Evolutionary conservation across 2,797 vertebrate genomes (phyloP).

Genomic region (Enteromius trimaculatus): DNA sequence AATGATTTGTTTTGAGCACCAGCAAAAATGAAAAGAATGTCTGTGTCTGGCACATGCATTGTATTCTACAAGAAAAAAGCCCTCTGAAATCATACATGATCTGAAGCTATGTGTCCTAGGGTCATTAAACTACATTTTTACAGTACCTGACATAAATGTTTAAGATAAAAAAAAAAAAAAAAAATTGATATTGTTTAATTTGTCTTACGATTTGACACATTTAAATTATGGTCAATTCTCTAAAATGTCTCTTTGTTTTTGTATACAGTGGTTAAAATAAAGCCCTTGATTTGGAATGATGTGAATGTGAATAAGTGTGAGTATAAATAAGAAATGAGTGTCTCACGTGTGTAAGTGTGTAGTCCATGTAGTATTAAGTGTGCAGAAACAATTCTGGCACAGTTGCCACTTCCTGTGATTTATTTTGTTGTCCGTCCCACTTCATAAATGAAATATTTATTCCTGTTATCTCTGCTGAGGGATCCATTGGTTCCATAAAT

Average conservation of each 20-base stretch:
- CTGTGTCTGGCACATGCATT: background rate
- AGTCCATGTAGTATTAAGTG: background rate
- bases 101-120: background rate
- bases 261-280: background rate
- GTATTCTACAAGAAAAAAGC: background rate
- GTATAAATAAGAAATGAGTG: background rate
- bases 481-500: slow-evolving; percentile 31
- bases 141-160: background rate
- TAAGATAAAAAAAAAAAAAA: no score
- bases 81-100: background rate
- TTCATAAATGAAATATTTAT: slow-evolving; percentile 43
- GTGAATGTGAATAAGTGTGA: background rate
- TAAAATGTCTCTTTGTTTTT: background rate
- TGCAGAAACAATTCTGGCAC: background rate
- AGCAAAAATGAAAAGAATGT: background rate
- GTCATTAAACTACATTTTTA: background rate
- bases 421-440: slow-evolving; percentile 23
- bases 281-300: background rate
- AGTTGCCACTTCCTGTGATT: background rate
- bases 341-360: background rate
- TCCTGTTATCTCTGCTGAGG: slow-evolving; percentile 29
- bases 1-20: background rate
- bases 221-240: background rate
- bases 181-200: background rate
- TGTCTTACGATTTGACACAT: background rate